Conservation (phyloP, 2,797 vertebrate genomes). For the Buceros bicornis region DNA sequence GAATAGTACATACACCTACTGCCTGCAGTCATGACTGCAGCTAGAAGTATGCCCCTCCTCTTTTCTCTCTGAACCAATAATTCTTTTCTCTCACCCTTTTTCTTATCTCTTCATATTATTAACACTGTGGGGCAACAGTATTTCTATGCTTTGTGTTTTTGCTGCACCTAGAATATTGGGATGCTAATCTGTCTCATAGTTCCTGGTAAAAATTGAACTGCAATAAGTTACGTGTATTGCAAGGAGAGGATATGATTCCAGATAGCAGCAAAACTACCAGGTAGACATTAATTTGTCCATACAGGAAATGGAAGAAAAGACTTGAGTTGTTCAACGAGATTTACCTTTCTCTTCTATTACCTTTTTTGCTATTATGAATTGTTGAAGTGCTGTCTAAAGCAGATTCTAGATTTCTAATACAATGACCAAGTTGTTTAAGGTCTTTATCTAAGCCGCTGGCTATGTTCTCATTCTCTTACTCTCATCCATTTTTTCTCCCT, state of each 20-base stretch:
- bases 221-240: neutral
- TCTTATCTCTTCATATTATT: neutral
- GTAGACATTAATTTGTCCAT: neutral
- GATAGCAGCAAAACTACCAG: neutral
- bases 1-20: neutral
- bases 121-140: neutral
- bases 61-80: neutral
- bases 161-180: neutral
- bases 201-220: neutral
- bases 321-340: neutral
- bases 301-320: neutral
- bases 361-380: neutral
- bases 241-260: neutral
- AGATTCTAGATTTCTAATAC: neutral
- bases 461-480: constrained; percentile 1
- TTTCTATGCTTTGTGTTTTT: constrained; percentile 11
- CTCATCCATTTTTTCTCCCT: neutral
- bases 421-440: neutral
- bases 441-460: neutral
- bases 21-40: neutral
- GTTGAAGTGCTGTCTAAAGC: neutral
- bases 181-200: neutral
- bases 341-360: neutral
- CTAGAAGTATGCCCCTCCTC: accelerated
- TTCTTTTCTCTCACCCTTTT: neutral